These are phyloP conservation scores for Mirounga angustirostris DNA, from an alignment of 2,113 vertebrate genomes.

Conservation along the genomic window DNA sequence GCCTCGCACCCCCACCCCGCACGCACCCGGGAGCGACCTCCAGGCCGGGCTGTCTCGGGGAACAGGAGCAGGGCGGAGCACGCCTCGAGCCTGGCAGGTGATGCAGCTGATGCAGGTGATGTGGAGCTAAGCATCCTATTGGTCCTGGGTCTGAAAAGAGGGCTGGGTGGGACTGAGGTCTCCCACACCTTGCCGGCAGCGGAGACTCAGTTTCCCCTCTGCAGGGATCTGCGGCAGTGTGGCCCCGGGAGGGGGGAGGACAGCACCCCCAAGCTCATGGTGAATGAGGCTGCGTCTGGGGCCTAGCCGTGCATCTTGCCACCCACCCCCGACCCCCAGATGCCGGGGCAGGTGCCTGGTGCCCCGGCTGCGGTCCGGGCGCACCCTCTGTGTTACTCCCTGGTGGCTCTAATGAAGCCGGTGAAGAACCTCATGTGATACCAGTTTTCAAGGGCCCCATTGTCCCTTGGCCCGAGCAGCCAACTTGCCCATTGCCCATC, in stretches of 20 bases:
- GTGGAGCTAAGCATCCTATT: constrained; percentile 71
- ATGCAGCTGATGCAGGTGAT: constrained; percentile 82
- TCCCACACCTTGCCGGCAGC: accelerated
- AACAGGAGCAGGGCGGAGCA: constrained; percentile 75
- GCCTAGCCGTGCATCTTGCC: background rate
- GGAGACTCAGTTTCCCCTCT: background rate
- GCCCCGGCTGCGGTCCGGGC: background rate
- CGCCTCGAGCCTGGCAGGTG: constrained; percentile 75
- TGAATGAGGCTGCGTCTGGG: accelerated
- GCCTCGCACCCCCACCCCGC: constrained; percentile 88
- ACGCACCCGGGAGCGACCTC: constrained; percentile 84
- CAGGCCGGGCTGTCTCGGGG: constrained; percentile 74
- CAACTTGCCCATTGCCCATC: background rate
- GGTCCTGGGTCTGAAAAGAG: constrained; percentile 31
- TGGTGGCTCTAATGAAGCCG: background rate
- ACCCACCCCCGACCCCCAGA: background rate
- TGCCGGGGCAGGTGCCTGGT: background rate
- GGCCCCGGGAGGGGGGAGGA: accelerated
- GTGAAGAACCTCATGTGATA: accelerated
- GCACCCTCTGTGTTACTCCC: accelerated
- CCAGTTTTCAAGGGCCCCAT: background rate
- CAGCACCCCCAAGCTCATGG: accelerated
- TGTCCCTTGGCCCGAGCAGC: background rate
- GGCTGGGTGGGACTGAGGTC: background rate
- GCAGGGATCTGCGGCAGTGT: too few relatives aligned